Percentiles rank a stretch among this genome's conserved stretches.
Conservation (phyloP, 2,113 vertebrate genomes). For the Arvicanthis niloticus region DNA sequence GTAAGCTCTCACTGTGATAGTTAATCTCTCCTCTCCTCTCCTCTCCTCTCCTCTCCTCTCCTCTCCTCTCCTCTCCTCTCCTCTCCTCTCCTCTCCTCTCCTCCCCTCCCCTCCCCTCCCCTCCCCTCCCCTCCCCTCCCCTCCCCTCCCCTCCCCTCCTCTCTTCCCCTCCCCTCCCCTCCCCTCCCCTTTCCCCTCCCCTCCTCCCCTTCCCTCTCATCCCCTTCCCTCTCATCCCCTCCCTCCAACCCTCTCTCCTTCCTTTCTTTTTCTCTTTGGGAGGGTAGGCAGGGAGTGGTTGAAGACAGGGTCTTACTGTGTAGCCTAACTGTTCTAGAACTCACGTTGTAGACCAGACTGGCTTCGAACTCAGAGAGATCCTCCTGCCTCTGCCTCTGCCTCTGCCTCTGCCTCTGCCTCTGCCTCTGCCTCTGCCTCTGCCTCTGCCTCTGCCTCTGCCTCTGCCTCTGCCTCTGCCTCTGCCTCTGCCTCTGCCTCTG, state of each 20-base stretch:
- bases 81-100: rapidly evolving
- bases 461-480: no score
- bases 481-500: neutral
- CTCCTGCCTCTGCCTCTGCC: no score
- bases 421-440: neutral
- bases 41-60: rapidly evolving
- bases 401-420: no score
- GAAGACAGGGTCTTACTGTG: neutral
- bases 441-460: neutral
- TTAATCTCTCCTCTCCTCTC: rapidly evolving
- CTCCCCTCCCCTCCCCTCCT: no score
- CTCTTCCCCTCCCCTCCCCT: no score
- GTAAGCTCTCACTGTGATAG: neutral
- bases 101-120: rapidly evolving
- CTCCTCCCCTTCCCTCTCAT: no score
- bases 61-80: rapidly evolving
- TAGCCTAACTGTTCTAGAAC: neutral
- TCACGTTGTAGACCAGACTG: neutral
- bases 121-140: rapidly evolving
- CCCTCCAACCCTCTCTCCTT: no score
- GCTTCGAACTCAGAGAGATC: neutral
- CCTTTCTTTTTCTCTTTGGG: neutral
- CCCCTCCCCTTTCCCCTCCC: no score
- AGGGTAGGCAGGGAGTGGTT: neutral
- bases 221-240: no score